Evolutionary conservation across 2,888 invertebrate species (phyloP), one percentile per base, ranked within the genome.

Genomic region (Leptopterna dolabrata): DNA sequence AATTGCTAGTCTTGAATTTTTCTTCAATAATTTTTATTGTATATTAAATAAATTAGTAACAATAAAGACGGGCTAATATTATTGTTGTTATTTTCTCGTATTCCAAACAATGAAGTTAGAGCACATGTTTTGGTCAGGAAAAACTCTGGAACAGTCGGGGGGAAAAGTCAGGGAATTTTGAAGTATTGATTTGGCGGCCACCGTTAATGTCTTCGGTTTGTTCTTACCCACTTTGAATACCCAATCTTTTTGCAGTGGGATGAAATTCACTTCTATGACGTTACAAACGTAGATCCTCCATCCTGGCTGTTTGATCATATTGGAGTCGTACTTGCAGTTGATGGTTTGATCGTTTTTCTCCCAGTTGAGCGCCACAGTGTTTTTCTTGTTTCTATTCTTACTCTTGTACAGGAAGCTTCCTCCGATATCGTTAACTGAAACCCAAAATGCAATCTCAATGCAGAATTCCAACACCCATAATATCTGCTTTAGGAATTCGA

Each of bases 221-320:
- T 14, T 14, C 88, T 86, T 81, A 88, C 88, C 86, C n/a, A 88
- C 63, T 82, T 71, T 51, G 82, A 88, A 81, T n/a, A 55, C 45
- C 88, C 88, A 88, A 36, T 78, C 71, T 24, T 76, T 51, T 24
- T 81, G 55, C 51, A 43, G 29, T 19, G 81, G 82, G 14, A 30
- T 70, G 45, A 88, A 88, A 24, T 70, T 29, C 47, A 88, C 29
- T 29, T 80, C 81, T n/a, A 88, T n/a, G 24, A 80, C 55, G 30
- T 86, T n/a, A 19, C 82, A 43, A 14, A 86, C 43, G 1, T 30
- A 45, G 36, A 88, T 43, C 24, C 71, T 86, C 88, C 88, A 88
- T 16, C 24, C 45, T 30, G 81, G 86, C 16, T 78, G 81, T 55
- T 86, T 86, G 11, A 82, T 76, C 30, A 76, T 55, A 13, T 55